A percentile compares a stretch with the other conserved stretches of the same genome.
Evolutionary conservation across 2,888 invertebrate species (phyloP).

Genomic region (Limnephilus marmoratus): DNA sequence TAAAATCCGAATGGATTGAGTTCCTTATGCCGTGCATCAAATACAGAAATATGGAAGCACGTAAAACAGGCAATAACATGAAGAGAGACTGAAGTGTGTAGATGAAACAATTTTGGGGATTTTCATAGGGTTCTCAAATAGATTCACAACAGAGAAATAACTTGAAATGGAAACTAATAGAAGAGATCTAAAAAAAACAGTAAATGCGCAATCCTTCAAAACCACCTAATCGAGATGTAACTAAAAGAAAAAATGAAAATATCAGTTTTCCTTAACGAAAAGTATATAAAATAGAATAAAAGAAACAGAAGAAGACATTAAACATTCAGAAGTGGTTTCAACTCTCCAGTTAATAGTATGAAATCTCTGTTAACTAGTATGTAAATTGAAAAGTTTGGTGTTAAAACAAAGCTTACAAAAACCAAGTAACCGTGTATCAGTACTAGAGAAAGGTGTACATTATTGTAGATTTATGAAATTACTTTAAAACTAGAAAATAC

Average conservation of each 20-base stretch:
- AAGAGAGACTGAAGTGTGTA: neutral
- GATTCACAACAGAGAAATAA: neutral
- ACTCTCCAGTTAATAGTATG: neutral
- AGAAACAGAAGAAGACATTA: neutral
- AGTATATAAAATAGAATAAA: no score
- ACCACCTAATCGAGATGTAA: no score
- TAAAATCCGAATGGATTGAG: neutral
- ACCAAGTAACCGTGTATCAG: neutral
- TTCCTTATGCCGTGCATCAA: conserved; percentile 68
- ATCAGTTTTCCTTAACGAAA: no score
- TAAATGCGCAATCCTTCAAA: no score
- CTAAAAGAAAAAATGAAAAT: no score
- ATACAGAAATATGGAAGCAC: neutral
- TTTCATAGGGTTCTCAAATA: neutral
- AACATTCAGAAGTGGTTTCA: neutral
- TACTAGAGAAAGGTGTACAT: neutral
- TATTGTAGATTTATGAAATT: neutral
- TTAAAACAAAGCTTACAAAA: neutral
- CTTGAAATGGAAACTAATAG: neutral
- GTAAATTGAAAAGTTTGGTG: neutral
- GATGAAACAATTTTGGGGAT: neutral
- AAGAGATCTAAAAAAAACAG: no score
- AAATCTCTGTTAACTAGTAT: neutral
- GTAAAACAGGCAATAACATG: conserved; percentile 38
- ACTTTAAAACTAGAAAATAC: neutral